Evolutionary conservation across 2,797 vertebrate species (phyloP), one percentile per base, ranked within the genome.

Genomic region (Buphagus erythrorhynchus): DNA sequence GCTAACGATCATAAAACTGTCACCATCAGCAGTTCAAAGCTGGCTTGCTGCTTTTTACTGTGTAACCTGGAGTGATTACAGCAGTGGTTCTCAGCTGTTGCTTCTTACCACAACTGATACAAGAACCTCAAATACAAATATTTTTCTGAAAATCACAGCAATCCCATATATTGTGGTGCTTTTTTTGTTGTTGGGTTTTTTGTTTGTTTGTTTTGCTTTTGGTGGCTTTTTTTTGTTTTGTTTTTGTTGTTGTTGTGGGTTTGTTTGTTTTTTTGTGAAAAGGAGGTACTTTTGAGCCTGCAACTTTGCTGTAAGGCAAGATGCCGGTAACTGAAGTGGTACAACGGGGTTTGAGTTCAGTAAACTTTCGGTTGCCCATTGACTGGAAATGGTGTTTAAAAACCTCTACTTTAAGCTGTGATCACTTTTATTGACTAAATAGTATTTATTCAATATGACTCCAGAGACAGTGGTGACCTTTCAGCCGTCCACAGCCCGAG

Each of bases 1-100:
- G 86, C 33, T 45, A 26, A 83, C 0, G 4, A 79, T 86, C 77
- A 35, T 88, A 88, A 79, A 94, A 40, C 93, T 84, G 69, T 88
- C 88, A 86, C 66, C 51, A 66, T 86, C 71, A 29, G 63, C 75
- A 76, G 71, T 92, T 88, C 86, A 85, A 88, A 92, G 92, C 71
- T 11, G 29, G 46, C 61, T 78, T 35, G 51, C 31, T 57, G 80
- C 26, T 63, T 87, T 92, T 54, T 87, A 31, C 46, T 2, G 0
- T 9, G n/a, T 40, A 86, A 76, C 74, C 48, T n/a, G 35, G 40
- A 45, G 63, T 14, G 55, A 73, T 61, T 59, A 42, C 55, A 88
- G 77, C 86, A 35, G 38, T 26, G 28, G 9, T 25, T 86, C 73
- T 69, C 76, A 78, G 77, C 63, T 86, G 74, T 71, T 48, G 40